Base-by-base conservation (phyloP, 2,797 vertebrate genomes). In the Sebastiscus albofasciatus region DNA sequence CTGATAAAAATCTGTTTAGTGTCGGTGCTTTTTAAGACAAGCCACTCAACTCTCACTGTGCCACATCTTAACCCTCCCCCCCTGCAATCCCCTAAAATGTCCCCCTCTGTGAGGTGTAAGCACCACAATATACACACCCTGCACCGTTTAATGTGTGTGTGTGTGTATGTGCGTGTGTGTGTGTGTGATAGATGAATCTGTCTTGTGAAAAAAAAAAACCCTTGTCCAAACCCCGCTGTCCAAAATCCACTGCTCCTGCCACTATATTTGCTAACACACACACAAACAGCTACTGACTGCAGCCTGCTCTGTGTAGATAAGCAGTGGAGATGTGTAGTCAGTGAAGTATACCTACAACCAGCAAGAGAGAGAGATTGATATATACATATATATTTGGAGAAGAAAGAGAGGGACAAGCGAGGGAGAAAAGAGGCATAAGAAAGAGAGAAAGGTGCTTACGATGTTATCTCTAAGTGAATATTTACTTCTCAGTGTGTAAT, bases 231-330 rank as follows among this genome's bases (percentile, higher is more conserved):
- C 39, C 77, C 76, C 13, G 33, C 71, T 82, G 80, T 77, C 83
- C 73, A 83, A 88, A 89, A 91, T 87, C 85, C 82, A 84, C 86
- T 77, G 12, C 80, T 80, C 52, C 68, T 58, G 60, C 82, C 13
- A 22, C 42, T 79, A 55, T 76, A 89, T 89, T 74, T 87, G 36
- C 83, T 58, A 61, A 33, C 59, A 58, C 66, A 62, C 69, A 52
- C 39, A 62, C 54, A 62, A 24, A 54, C 73, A 64, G 68, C 39
- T 39, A 78, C 75, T 62, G 75, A 79, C 81, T 87, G 73, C 84
- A 77, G 89, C 68, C 94, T 95, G 95, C 55, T 87, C 87, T 76
- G 75, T 75, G 83, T 69, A 94, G 95, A 95, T 95, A 95, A 95
- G 93, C 87, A 18, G 26, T 60, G 46, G 72, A 87, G 82, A 79